Base-by-base conservation (phyloP, 2,888 invertebrate species). In the Cantharis rustica region DNA sequence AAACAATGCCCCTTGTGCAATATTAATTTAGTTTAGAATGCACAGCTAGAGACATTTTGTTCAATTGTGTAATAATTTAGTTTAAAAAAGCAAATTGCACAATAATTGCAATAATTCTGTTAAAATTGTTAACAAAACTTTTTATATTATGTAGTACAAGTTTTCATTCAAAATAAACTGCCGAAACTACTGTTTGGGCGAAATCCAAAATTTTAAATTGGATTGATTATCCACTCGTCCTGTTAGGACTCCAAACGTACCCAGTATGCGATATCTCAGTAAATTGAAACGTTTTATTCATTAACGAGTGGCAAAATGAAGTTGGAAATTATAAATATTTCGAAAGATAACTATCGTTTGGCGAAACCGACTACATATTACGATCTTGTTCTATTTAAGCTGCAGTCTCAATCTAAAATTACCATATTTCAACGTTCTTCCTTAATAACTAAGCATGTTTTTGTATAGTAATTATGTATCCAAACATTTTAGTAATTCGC, bases 11-110 rank as follows among this genome's bases (percentile, higher is more conserved):
- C 64, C 64, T 66, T 66, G 64, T 66, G 64, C 64, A 66, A 66
- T 66, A 66, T 66, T 66, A 66, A 66, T 66, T 66, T 66, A 66
- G 64, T 66, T 66, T 23, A 66, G 64, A 66, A 66, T 66, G 64
- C 64, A 66, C 64, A 66, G 20, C 64, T 2, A 13, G 64, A 16
- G 64, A 66, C 64, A 20, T 66, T 66, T 23, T 66, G 20, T 17
- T 66, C 20, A 10, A 66, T 20, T 20, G 13, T 20, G 13, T 15
- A 66, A 20, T 66, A 66, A 23, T 66, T 66, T 64, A n/a, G 7
- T 20, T 17, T 66, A 20, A 20, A 66, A 23, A 66, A n/a, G n/a
- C 13, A n/a, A 64, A 64, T 47, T 47, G 47, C 47, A 4, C 4
- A 23, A 23, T 17, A 23, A 20, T n/a, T n/a, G n/a, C n/a, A n/a